phyloP scores from a whole-genome alignment of 2,888 invertebrate species.

The Fabriciana adippe region DNA sequence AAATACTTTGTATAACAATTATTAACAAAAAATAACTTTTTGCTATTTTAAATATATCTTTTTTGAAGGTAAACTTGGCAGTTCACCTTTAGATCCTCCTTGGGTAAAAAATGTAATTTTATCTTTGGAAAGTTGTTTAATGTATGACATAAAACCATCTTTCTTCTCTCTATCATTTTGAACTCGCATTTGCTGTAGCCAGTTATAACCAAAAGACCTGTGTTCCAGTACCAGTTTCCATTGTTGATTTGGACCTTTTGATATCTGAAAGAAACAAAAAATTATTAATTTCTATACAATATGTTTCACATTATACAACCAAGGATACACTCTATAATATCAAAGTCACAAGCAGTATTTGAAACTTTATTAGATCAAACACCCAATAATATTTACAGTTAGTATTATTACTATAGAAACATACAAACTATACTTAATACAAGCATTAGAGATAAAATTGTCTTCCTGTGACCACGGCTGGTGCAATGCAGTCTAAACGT shows the following conservation, averaged over 20 bases:
- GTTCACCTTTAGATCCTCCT: slow-evolving; percentile 70
- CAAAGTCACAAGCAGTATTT: no score
- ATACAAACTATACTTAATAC: no score
- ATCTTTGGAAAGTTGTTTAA: slow-evolving; percentile 76
- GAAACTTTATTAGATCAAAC: no score
- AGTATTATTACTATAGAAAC: no score
- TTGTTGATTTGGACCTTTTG: slow-evolving; percentile 87
- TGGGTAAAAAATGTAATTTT: slow-evolving; percentile 76
- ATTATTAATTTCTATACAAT: not conserved
- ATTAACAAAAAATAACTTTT: not conserved
- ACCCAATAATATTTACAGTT: no score
- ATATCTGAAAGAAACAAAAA: slow-evolving; percentile 82
- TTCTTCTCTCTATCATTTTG: slow-evolving; percentile 71
- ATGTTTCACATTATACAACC: no score
- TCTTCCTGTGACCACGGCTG: no score
- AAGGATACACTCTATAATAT: no score
- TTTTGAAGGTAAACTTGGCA: no score
- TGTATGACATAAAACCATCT: slow-evolving; percentile 77
- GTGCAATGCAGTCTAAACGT: no score
- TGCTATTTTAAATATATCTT: not conserved
- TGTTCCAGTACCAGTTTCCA: slow-evolving; percentile 92
- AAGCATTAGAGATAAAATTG: no score
- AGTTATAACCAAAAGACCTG: slow-evolving; percentile 87
- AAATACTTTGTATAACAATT: not conserved
- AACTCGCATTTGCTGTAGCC: slow-evolving; percentile 76